Conservation (phyloP, 2,888 invertebrate species). For the Poecilus cupreus region DNA sequence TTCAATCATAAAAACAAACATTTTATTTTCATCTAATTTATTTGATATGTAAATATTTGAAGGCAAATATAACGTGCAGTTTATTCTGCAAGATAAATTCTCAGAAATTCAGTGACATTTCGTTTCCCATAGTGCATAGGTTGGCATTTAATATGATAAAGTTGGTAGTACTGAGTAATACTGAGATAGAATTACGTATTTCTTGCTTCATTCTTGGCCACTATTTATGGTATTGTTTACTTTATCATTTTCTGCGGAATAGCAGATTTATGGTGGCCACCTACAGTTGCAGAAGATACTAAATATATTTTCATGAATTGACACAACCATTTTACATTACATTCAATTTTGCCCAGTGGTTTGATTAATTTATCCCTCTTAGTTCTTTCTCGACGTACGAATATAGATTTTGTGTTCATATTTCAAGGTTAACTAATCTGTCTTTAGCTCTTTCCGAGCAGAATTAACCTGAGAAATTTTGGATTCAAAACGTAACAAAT, state of each 20-base stretch:
- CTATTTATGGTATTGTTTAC: not conserved
- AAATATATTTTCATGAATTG: too few relatives aligned
- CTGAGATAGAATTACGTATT: constrained; percentile 40
- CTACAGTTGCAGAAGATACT: too few relatives aligned
- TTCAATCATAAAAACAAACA: not conserved
- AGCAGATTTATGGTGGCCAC: not conserved
- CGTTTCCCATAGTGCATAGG: constrained; percentile 29
- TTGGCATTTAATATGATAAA: constrained; percentile 44
- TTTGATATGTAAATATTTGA: constrained; percentile 28
- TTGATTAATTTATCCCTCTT: too few relatives aligned
- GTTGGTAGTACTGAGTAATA: constrained; percentile 33
- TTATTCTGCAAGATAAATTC: constrained; percentile 21
- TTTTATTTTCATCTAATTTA: constrained; percentile 26
- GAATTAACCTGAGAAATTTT: too few relatives aligned
- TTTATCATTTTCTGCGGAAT: not conserved
- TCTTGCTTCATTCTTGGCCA: not conserved
- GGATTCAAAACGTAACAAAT: too few relatives aligned
- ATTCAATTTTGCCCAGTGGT: too few relatives aligned
- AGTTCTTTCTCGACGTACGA: too few relatives aligned
- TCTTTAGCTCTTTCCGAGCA: too few relatives aligned
- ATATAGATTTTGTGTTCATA: too few relatives aligned
- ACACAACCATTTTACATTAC: too few relatives aligned
- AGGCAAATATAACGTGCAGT: constrained; percentile 4
- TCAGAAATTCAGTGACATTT: constrained; percentile 28
- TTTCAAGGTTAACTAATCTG: too few relatives aligned